phyloP scores from a whole-genome alignment of 2,113 vertebrate species.

The Microcebus lehilahytsara region DNA sequence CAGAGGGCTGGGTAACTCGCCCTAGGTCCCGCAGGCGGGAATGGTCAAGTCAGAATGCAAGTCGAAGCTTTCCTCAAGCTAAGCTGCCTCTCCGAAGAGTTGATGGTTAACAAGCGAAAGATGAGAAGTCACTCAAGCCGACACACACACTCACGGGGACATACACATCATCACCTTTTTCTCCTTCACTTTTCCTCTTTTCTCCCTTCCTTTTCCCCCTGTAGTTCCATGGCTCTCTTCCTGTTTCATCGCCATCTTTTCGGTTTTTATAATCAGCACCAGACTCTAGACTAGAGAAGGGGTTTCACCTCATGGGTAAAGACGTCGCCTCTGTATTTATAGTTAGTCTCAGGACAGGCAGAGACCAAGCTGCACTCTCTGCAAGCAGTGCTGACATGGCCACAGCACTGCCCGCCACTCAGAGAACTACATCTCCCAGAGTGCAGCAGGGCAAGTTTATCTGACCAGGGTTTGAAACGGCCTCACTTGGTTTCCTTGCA shows the following conservation, averaged over 20 bases:
- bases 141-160: too few species aligned
- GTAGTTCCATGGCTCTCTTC: not conserved
- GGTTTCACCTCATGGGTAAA: not conserved
- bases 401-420: not conserved
- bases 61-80: not conserved
- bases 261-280: not conserved
- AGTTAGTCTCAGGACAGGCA: not conserved
- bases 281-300: not conserved
- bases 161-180: too few species aligned
- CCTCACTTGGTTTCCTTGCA: conserved; percentile 48
- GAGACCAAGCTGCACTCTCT: not conserved
- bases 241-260: not conserved
- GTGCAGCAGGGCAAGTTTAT: conserved; percentile 5
- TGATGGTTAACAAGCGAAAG: not conserved
- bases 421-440: conserved; percentile 73
- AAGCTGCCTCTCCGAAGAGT: not conserved
- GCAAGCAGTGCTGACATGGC: not conserved
- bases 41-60: not conserved
- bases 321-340: not conserved
- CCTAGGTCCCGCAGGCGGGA: not conserved
- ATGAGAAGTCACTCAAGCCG: not conserved
- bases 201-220: not conserved
- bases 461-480: conserved; percentile 37
- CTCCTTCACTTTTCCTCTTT: not conserved
- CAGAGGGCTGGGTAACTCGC: not conserved